Base-by-base conservation (phyloP, 2,113 vertebrate species). In the Montifringilla adamsi region DNA sequence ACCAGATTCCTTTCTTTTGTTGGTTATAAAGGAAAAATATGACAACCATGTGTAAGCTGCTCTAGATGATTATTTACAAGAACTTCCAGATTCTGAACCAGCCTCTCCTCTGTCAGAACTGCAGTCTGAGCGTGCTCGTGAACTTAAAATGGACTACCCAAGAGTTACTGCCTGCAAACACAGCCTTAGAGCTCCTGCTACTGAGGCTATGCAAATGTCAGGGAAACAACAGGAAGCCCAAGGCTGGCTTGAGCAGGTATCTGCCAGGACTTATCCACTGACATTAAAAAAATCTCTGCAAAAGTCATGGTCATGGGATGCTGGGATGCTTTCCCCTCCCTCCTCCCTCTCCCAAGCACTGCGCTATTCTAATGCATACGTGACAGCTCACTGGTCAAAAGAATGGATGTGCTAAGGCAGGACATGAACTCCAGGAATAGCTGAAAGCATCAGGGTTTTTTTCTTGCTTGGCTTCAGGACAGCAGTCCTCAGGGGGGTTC, bases 381-480 rank as follows among this genome's bases (percentile, higher is more conserved):
- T 95, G 91, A 95, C 78, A 94, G 78, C 67, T 95, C 74, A 83
- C 77, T 95, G 75, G 75, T 64, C 22, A 1, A 67, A 79, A 80
- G 84, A 82, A 79, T 46, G 63, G 55, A 82, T 85, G 90, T 94
- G 89, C 81, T 90, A 94, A 87, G 89, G 91, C 84, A 95, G 95
- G 68, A 76, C n/a, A 2, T 80, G 78, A 95, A 74, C 82, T 93
- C 87, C 75, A 95, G 94, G 75, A 96, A 95, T 24, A 96, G 93
- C 95, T 96, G 87, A 95, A 94, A 88, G 78, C 87, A 56, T 87
- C 24, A 69, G 76, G 1, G 11, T 15, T 87, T 93, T 88, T 87
- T 83, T 89, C 89, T 93, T 47, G 59, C 73, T 95, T 95, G 91
- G 92, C 91, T 93, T 77, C 63, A 85, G 93, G 91, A 94, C 93